Evolutionary conservation across 2,888 invertebrate genomes (phyloP).

Genomic region (Protonemura montana): DNA sequence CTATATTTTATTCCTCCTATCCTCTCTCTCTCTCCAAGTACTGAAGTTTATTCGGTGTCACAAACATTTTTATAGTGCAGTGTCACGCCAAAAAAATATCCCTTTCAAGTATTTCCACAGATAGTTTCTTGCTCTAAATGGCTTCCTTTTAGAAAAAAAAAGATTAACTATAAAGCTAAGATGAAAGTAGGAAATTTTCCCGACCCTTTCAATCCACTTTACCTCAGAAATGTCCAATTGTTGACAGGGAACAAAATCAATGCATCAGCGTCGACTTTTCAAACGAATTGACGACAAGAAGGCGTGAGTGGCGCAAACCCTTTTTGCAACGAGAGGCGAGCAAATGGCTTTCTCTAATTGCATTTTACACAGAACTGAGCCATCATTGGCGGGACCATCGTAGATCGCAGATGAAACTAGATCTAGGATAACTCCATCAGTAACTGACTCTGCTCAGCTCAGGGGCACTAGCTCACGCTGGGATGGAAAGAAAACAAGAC

Average conservation of each 20-base stretch:
- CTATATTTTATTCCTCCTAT: too few species aligned
- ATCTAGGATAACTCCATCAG: background rate
- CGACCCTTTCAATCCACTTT: background rate
- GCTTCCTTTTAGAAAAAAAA: too few species aligned
- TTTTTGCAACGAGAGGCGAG: background rate
- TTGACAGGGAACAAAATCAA: background rate
- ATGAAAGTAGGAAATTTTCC: background rate
- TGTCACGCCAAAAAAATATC: too few species aligned
- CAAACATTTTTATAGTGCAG: too few species aligned
- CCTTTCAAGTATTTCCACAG: too few species aligned
- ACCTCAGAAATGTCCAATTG: background rate
- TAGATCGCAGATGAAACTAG: background rate
- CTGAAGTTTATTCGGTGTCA: too few species aligned
- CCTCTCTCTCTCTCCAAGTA: too few species aligned
- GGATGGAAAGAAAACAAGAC: background rate
- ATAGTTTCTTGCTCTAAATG: too few species aligned
- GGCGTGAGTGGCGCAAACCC: background rate
- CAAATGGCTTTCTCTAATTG: background rate
- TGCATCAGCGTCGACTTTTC: background rate
- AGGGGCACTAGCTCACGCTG: background rate
- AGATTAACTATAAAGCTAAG: slow-evolving; percentile 59
- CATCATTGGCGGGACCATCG: background rate
- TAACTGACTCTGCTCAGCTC: background rate
- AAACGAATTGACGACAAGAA: background rate
- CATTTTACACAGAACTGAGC: background rate